Conservation (phyloP, 2,888 invertebrate species). For the Drosophila longiperda region DNA sequence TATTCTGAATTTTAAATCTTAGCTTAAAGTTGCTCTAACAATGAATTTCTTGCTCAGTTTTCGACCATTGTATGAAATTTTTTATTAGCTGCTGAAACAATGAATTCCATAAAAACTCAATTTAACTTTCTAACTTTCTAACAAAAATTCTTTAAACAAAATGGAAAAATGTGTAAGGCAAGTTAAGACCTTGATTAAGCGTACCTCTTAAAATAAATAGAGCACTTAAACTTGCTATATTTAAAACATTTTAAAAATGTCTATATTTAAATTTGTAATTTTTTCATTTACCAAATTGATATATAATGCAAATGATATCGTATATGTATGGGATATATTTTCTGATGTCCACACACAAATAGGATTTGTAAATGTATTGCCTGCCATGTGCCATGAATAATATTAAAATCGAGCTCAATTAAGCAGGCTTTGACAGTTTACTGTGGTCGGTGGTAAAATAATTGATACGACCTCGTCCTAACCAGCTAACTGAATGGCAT, state of each 20-base stretch:
- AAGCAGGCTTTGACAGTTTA: slow-evolving; percentile 33
- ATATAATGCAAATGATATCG: not conserved
- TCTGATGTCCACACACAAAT: not conserved
- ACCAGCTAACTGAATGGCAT: slow-evolving; percentile 20
- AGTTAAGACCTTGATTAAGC: not conserved
- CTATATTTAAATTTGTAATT: not conserved
- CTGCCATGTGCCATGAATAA: slow-evolving; percentile 35
- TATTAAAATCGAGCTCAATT: slow-evolving; percentile 49
- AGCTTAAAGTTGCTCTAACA: not conserved
- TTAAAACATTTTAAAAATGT: not conserved
- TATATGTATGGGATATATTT: not conserved
- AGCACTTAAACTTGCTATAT: not conserved
- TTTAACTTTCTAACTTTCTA: not conserved
- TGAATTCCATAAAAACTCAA: not conserved
- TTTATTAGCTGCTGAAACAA: no score
- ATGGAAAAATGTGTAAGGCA: not conserved
- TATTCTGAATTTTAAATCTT: not conserved
- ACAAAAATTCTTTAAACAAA: not conserved
- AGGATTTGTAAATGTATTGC: slow-evolving; percentile 17
- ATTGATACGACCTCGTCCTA: slow-evolving; percentile 35
- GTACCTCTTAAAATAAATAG: not conserved
- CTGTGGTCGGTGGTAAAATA: slow-evolving; percentile 6
- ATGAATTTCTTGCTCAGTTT: not conserved
- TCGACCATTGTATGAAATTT: not conserved
- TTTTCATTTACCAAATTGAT: not conserved